These are phyloP conservation scores for Lepilemur septentrionalis DNA, from an alignment of 2,797 vertebrate species.

Conservation along the genomic window DNA sequence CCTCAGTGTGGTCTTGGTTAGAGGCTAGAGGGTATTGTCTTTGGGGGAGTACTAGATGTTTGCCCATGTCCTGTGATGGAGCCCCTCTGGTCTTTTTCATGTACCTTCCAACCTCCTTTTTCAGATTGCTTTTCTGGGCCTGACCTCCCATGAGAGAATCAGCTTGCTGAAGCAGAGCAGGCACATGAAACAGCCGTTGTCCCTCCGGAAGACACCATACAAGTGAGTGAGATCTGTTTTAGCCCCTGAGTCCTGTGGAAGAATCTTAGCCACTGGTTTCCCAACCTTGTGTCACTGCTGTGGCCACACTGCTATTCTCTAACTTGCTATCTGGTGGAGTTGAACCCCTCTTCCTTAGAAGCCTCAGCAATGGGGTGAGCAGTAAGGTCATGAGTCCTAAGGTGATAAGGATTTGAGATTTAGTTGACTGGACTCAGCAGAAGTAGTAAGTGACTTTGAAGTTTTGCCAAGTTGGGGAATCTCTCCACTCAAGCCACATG, in stretches of 20 bases:
- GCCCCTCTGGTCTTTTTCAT: fast-evolving
- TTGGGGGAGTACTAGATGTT: not conserved
- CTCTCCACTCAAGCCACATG: conserved; percentile 30
- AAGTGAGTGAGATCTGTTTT: conserved; percentile 87
- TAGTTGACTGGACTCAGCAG: not conserved
- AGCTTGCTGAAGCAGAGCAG: conserved; percentile 87
- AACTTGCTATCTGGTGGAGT: not conserved
- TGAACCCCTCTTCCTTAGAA: conserved; percentile 9
- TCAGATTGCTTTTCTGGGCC: conserved; percentile 91
- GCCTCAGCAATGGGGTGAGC: not conserved
- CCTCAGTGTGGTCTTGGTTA: not conserved
- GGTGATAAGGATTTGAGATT: conserved; percentile 32
- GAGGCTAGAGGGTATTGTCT: not conserved
- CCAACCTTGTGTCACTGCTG: not conserved
- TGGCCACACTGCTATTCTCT: not conserved
- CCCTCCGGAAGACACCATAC: conserved; percentile 93
- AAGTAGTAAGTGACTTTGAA: conserved; percentile 61
- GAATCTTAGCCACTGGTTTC: not conserved
- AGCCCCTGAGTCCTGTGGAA: not conserved
- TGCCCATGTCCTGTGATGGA: not conserved
- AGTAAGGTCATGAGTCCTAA: not conserved
- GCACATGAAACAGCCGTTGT: conserved; percentile 87
- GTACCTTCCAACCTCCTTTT: conserved; percentile 7
- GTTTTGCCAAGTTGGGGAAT: conserved; percentile 53
- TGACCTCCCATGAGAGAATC: conserved; percentile 92